Evolutionary conservation across 2,797 vertebrate species (phyloP).

Genomic region (Myotis pilosus): DNA sequence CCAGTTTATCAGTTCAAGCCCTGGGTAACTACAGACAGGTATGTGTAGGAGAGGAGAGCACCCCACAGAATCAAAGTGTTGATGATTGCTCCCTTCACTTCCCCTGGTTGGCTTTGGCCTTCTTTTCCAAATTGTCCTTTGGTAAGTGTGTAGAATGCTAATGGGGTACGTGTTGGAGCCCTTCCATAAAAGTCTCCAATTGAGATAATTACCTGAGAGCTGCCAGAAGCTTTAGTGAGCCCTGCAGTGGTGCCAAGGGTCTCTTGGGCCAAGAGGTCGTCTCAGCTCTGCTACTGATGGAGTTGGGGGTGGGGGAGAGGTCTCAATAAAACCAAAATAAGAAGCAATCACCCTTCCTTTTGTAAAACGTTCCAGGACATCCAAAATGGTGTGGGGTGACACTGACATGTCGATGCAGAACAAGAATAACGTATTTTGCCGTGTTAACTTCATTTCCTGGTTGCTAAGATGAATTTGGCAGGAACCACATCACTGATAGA

Average conservation of each 20-base stretch:
- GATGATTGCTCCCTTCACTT: not conserved
- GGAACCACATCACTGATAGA: not conserved
- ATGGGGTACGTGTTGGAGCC: not conserved
- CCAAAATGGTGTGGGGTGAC: not conserved
- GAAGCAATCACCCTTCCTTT: not conserved
- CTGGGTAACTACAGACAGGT: not conserved
- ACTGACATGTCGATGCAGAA: not conserved
- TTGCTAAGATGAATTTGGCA: conserved; percentile 17
- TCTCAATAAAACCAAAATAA: not conserved
- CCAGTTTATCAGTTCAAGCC: not conserved
- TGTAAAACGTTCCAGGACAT: not conserved
- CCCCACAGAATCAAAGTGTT: not conserved
- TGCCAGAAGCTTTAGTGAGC: not conserved
- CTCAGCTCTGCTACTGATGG: not conserved
- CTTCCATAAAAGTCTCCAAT: conserved; percentile 21
- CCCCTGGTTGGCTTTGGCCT: not conserved
- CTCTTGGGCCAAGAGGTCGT: not conserved
- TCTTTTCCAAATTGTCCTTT: not conserved
- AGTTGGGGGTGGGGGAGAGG: not conserved
- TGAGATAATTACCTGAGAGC: not conserved
- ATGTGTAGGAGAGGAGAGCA: no score
- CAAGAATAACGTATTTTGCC: not conserved
- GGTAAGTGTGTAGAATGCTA: not conserved
- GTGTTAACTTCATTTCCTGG: not conserved
- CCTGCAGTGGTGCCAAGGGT: not conserved